Base-by-base conservation (phyloP, 2,113 vertebrate genomes). In the Heterotilapia buettikoferi region DNA sequence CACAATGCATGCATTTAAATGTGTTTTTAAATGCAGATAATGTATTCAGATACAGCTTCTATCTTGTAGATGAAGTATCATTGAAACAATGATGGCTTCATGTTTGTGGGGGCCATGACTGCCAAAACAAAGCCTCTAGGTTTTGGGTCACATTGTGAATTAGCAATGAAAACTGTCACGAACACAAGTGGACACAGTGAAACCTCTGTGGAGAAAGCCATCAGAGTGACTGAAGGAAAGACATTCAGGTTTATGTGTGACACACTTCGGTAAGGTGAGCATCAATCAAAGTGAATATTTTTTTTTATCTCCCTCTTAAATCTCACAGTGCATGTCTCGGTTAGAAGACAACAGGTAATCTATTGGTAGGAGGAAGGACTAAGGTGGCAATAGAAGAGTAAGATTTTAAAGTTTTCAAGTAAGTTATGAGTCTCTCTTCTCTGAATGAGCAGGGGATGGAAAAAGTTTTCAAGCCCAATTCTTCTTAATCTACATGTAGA, bases 401-500 rank as follows among this genome's bases (percentile, higher is more conserved):
- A 79, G 82, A 89, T 84, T 81, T 90, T 47, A 89, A 91, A 88
- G 85, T 91, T 91, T 88, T 24, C 9, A 6, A 52, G 59, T 43
- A 57, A 89, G 90, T 71, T n/a, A 59, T 43, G 80, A 79, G 3
- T 63, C 52, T 43, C 26, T 33, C 36, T 81, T 84, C 76, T 83
- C 59, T 89, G 79, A 88, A 84, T 79, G 33, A 61, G 57, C n/a
- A 10, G 8, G 1, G 11, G 76, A 82, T 50, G 52, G 86, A 86
- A 86, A 73, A 90, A 16, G 59, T 91, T 89, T 86, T 85, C 61
- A 52, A 50, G 71, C 13, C 31, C 80, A 83, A 83, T 95, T 92
- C 79, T 82, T 95, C 91, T 92, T 92, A 57, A 93, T 93, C 88
- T 90, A 36, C 80, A 54, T 21, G 66, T n/a, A 87, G 86, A 94